A percentile compares a stretch with the other conserved stretches of the same genome.
phyloP scores from a whole-genome alignment of 2,888 invertebrate genomes.

The Calameuta idolon region DNA sequence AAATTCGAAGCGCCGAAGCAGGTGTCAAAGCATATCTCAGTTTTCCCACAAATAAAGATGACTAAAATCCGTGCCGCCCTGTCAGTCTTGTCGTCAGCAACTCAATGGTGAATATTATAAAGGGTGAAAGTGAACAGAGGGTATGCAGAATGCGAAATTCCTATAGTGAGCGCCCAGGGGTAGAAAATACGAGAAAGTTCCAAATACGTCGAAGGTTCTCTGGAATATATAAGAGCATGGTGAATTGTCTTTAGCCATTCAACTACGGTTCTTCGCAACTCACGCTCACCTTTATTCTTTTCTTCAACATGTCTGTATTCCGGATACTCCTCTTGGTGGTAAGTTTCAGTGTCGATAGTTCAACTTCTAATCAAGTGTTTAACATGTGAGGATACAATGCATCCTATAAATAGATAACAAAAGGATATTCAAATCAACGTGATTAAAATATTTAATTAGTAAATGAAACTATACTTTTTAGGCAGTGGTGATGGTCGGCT shows the following conservation, averaged over 20 bases:
- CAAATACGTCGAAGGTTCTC: conserved; percentile 8
- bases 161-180: conserved; percentile 9
- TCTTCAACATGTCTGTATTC: conserved; percentile 16
- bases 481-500: conserved; percentile 17
- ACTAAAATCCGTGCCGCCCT: too few species aligned
- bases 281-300: conserved; percentile 3
- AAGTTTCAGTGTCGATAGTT: conserved; percentile 2
- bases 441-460: too few species aligned
- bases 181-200: conserved; percentile 20
- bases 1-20: too few species aligned
- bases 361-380: not conserved
- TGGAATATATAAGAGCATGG: conserved; percentile 14
- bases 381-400: too few species aligned
- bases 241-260: conserved; percentile 15
- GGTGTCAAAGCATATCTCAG: too few species aligned
- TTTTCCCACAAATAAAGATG: too few species aligned
- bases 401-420: too few species aligned
- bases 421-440: too few species aligned
- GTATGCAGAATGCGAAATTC: too few species aligned
- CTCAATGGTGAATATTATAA: too few species aligned
- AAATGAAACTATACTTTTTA: conserved; percentile 1
- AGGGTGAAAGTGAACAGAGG: too few species aligned
- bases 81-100: too few species aligned
- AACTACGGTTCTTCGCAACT: conserved; percentile 12
- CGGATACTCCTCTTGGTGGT: conserved; percentile 22